Percentiles rank a stretch among this genome's conserved stretches.
These are phyloP conservation scores for Alloscopus bannaensis DNA, from an alignment of 2,888 invertebrate genomes.

Conservation along the genomic window DNA sequence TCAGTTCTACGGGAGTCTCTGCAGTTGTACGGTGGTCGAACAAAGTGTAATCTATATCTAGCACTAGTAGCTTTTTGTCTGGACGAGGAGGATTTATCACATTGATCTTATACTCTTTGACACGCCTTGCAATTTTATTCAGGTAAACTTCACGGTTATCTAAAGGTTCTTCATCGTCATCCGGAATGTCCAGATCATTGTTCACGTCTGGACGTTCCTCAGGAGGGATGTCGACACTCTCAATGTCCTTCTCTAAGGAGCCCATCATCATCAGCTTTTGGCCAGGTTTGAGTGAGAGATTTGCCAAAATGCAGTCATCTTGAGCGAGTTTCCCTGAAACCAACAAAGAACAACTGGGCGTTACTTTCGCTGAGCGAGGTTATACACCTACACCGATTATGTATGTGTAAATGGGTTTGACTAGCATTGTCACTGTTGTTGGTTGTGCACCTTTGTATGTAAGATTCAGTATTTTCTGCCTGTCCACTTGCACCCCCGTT, in stretches of 20 bases:
- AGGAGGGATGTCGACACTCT: conserved; percentile 87
- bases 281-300: conserved; percentile 88
- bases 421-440: background rate
- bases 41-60: conserved; percentile 97
- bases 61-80: conserved; percentile 91
- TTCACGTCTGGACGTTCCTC: conserved; percentile 75
- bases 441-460: conserved; percentile 87
- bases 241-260: conserved; percentile 93
- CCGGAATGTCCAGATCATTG: conserved; percentile 71
- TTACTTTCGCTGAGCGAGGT: no score
- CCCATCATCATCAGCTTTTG: conserved; percentile 99
- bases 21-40: conserved; percentile 97
- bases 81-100: conserved; percentile 87
- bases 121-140: conserved; percentile 76
- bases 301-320: conserved; percentile 85
- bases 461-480: conserved; percentile 94
- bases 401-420: no score
- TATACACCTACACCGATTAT: no score
- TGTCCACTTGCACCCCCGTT: conserved; percentile 93
- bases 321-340: conserved; percentile 87
- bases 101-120: conserved; percentile 77
- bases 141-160: conserved; percentile 80
- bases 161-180: conserved; percentile 83
- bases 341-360: no score
- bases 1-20: conserved; percentile 90